Conservation (phyloP, 2,797 vertebrate species). For the Champsocephalus gunnari region DNA sequence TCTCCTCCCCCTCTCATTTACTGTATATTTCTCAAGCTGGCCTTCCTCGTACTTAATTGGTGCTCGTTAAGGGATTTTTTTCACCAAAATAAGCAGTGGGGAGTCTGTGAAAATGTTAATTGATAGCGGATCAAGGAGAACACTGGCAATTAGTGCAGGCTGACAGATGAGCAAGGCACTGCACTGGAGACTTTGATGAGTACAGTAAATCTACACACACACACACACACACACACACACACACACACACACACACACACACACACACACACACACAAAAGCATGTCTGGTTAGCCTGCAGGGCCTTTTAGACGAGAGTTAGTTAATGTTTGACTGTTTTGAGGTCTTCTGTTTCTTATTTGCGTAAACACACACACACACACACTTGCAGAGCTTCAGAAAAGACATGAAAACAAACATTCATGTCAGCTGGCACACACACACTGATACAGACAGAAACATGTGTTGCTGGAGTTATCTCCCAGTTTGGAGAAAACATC, state of each 20-base stretch:
- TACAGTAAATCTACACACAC: background rate
- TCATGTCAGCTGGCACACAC: background rate
- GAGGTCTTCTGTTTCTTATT: conserved; percentile 18
- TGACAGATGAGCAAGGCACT: conserved; percentile 41
- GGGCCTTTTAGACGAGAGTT: conserved; percentile 7
- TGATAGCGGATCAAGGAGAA: conserved; percentile 54
- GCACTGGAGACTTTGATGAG: conserved; percentile 46
- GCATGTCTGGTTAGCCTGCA: background rate
- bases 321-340: conserved; percentile 30
- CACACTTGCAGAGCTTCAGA: background rate
- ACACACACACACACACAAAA: background rate
- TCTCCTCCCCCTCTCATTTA: background rate
- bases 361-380: conserved; percentile 2
- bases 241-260: background rate
- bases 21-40: conserved; percentile 26
- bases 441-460: background rate
- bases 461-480: conserved; percentile 14
- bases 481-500: background rate
- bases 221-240: no score
- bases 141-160: conserved; percentile 57
- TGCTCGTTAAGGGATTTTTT: conserved; percentile 36
- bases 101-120: conserved; percentile 55
- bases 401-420: conserved; percentile 1
- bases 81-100: conserved; percentile 6
- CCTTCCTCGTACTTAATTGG: conserved; percentile 59